A percentile compares a stretch with the other conserved stretches of the same genome.
phyloP scores from a whole-genome alignment of 2,888 invertebrate genomes.

The Diadegma fenestrale region DNA sequence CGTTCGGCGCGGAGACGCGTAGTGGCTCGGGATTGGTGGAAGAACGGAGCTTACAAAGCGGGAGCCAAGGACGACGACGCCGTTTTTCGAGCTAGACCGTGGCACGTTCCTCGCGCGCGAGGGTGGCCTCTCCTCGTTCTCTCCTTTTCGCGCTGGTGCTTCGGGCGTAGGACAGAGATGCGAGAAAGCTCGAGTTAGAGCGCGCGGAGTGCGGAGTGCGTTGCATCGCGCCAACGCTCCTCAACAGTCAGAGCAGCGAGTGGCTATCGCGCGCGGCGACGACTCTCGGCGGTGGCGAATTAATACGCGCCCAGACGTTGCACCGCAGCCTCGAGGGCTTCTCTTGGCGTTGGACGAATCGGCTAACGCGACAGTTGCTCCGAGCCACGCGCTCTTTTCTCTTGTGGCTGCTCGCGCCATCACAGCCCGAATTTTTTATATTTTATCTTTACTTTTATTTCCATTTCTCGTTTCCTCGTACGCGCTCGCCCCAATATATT shows the following conservation, averaged over 20 bases:
- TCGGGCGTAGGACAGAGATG: neutral
- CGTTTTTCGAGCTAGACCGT: conserved; percentile 39
- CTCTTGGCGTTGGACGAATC: conserved; percentile 7
- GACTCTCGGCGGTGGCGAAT: conserved; percentile 45
- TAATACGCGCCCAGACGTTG: conserved; percentile 37
- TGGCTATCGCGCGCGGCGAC: neutral
- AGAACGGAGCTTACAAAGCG: conserved; percentile 16
- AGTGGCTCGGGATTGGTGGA: neutral
- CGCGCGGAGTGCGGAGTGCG: conserved; percentile 45
- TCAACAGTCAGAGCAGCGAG: conserved; percentile 10
- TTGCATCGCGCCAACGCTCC: conserved; percentile 1
- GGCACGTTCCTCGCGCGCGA: conserved; percentile 20
- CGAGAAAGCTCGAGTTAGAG: conserved; percentile 41
- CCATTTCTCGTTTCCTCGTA: neutral
- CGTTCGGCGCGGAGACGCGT: neutral
- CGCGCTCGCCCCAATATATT: neutral
- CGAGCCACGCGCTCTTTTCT: conserved; percentile 30
- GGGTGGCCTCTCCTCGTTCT: conserved; percentile 33
- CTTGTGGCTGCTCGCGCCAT: neutral
- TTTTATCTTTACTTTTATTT: neutral
- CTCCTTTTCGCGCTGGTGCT: conserved; percentile 3
- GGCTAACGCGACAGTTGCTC: conserved; percentile 18
- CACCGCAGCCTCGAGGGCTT: conserved; percentile 38
- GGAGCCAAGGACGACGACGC: conserved; percentile 48
- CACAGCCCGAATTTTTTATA: neutral